Evolutionary conservation across 1,140 invertebrate species (phyloP), one percentile per base, ranked within the genome.

Genomic region (Zeugodacus cucurbitae): DNA sequence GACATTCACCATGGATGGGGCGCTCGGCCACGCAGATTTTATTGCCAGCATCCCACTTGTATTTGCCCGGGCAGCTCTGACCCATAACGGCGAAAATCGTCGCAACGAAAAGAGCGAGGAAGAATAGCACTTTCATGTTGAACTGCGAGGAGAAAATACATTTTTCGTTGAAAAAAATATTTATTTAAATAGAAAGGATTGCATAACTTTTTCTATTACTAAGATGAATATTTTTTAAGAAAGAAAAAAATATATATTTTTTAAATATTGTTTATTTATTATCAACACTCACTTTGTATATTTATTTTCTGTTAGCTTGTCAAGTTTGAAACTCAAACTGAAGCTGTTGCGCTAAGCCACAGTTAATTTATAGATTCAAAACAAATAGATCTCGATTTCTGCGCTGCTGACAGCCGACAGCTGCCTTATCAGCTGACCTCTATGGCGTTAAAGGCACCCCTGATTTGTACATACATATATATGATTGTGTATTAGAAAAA

Each of bases 1-100:
- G 90, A 54, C 92, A 93, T 58, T 90, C 89, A 44, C 92, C 92
- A 74, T 92, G 92, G 22, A 93, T 70, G 3, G 92, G 92, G 20
- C 92, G 90, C 10, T 90, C 89, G 32, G 89, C 88, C 8, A 90
- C 88, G 59, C 92, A 93, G 7, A 88, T 88, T 67, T 88, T 88
- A n/a, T 87, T 88, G 34, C 90, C 91, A n/a, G 86, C 41, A 88
- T 48, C 90, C 14, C 48, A 59, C 87, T 88, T 89, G 70, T 89
- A 93, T 7, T 90, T 90, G 7, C 89, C 59, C 48, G 92, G 92
- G 67, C 92, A 93, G 88, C 88, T 89, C 58, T 89, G 90, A 62
- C 89, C 91, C 67, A 86, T 89, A 34, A 90, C 90, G 17, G 89
- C 86, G 8, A 88, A 88, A 62, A 91, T 14, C 59, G 93, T 14